phyloP scores from a whole-genome alignment of 2,797 vertebrate species.

The Steatocranus sp. region DNA sequence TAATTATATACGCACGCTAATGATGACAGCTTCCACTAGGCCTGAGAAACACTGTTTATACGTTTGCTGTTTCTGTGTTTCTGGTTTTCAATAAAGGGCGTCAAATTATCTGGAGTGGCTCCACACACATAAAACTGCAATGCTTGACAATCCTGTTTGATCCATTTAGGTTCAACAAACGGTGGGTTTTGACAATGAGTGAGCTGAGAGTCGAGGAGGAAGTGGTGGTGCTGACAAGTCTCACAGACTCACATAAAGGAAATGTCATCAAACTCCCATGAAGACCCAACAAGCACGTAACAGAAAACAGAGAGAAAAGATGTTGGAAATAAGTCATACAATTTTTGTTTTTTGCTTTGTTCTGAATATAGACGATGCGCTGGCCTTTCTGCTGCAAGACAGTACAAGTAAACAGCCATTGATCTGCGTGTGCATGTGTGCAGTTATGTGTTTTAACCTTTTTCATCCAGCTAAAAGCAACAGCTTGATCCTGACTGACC shows the following conservation, averaged over 20 bases:
- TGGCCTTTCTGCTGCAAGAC: neutral
- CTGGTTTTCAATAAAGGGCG: neutral
- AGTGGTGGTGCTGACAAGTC: neutral
- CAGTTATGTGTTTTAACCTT: neutral
- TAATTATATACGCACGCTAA: neutral
- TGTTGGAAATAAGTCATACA: neutral
- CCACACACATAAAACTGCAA: neutral
- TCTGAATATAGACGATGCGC: neutral
- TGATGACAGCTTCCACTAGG: neutral
- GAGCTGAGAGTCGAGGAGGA: neutral
- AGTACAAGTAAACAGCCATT: neutral
- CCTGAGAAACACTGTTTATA: rapidly evolving
- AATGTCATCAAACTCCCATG: neutral
- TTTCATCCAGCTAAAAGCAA: neutral
- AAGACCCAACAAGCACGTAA: neutral
- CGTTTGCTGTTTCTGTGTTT: neutral
- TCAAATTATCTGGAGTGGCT: neutral
- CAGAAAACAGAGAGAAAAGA: neutral
- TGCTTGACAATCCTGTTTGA: neutral
- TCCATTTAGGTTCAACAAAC: neutral
- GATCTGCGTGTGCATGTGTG: neutral
- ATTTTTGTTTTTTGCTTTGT: neutral
- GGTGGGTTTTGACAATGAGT: neutral
- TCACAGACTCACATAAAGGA: neutral
- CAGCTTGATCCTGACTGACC: constrained; percentile 36